phyloP scores from a whole-genome alignment of 2,797 vertebrate genomes.

The Mastacembelus armatus region DNA sequence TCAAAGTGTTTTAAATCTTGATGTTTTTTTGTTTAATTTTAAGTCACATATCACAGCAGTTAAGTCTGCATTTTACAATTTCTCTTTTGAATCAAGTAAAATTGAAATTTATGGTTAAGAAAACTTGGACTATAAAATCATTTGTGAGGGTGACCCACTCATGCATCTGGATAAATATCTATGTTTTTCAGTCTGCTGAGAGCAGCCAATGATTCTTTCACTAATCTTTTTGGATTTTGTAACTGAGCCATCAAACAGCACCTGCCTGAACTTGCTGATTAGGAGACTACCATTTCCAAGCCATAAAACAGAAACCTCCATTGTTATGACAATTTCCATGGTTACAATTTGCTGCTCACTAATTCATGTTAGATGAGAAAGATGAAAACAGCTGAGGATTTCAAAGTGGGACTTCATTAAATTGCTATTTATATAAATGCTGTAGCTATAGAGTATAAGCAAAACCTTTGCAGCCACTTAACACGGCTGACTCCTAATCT shows the following conservation, averaged over 20 bases:
- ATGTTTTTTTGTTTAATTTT: no score
- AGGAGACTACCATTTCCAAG: constrained; percentile 20
- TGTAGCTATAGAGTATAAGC: constrained; percentile 46
- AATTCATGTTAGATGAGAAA: constrained; percentile 23
- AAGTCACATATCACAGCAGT: no score
- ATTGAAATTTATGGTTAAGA: no score
- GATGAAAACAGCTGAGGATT: constrained; percentile 52
- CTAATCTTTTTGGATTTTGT: constrained; percentile 37
- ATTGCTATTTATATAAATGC: constrained; percentile 51
- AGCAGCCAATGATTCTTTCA: constrained; percentile 36
- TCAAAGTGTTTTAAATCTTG: no score
- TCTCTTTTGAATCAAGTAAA: no score
- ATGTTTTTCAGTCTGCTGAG: constrained; percentile 37
- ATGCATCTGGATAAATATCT: constrained; percentile 23
- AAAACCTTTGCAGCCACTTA: constrained; percentile 39
- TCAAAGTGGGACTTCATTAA: constrained; percentile 41
- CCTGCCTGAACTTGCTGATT: constrained; percentile 54
- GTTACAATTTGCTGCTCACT: constrained; percentile 21
- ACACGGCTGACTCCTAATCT: constrained; percentile 39
- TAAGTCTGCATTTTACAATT: no score
- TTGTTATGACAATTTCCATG: constrained; percentile 39
- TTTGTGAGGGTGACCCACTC: not conserved
- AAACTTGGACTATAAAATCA: not conserved
- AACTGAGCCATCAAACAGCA: constrained; percentile 28
- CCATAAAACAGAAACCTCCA: constrained; percentile 30